Evolutionary conservation across 2,113 vertebrate genomes (phyloP).

Genomic region (Cyprinodon tularosa): DNA sequence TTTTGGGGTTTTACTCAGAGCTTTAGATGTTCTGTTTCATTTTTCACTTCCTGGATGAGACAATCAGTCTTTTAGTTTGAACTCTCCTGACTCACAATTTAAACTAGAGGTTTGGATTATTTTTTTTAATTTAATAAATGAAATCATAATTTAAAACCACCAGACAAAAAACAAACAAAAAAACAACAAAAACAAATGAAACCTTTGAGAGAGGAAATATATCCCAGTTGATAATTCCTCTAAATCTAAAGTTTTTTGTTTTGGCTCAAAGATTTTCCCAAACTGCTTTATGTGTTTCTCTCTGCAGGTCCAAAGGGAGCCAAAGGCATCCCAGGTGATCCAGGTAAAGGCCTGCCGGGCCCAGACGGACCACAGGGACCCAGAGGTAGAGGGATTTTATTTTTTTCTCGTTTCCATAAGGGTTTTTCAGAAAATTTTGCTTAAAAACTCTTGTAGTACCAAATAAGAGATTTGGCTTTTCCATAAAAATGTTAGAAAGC

Average conservation of each 20-base stretch:
- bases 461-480: neutral
- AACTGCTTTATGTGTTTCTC: slow-evolving; percentile 4
- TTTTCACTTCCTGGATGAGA: no score
- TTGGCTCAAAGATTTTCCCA: neutral
- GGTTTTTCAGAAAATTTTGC: neutral
- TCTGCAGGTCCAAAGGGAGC: slow-evolving; percentile 72
- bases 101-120: no score
- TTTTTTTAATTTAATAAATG: no score
- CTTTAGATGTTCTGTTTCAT: no score
- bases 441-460: neutral
- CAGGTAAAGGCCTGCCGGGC: slow-evolving; percentile 64
- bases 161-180: neutral
- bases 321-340: slow-evolving; percentile 66
- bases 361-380: slow-evolving; percentile 71
- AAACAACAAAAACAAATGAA: neutral
- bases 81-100: no score
- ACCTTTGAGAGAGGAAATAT: neutral
- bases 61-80: no score
- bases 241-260: neutral
- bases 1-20: no score
- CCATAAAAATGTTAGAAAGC: no score
- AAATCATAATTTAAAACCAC: no score
- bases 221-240: neutral
- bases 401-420: neutral
- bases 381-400: slow-evolving; percentile 43